Evolutionary conservation across 2,888 invertebrate genomes (phyloP).

Genomic region (Melanostoma mellinum): DNA sequence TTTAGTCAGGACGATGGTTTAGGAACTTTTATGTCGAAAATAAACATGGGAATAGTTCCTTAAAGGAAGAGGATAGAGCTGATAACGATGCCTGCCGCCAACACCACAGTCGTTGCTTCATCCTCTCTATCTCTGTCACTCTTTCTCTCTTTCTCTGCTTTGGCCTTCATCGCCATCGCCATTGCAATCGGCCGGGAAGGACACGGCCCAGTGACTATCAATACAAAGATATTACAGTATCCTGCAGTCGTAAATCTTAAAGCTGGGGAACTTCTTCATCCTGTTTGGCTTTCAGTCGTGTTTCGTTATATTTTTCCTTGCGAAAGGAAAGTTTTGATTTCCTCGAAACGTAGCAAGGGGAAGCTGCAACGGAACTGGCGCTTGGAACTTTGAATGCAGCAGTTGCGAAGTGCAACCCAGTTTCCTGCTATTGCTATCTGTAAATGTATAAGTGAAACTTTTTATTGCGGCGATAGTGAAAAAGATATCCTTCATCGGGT

Average conservation of each 20-base stretch:
- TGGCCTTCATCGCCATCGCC: background rate
- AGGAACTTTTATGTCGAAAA: slow-evolving; percentile 54
- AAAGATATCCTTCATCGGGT: slow-evolving; percentile 61
- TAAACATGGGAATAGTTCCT: slow-evolving; percentile 46
- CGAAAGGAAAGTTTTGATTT: slow-evolving; percentile 39
- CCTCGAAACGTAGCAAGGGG: slow-evolving; percentile 4
- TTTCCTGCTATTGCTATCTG: slow-evolving; percentile 30
- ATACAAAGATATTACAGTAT: slow-evolving; percentile 65
- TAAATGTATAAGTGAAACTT: slow-evolving; percentile 38
- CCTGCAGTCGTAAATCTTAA: slow-evolving; percentile 70
- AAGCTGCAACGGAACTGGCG: slow-evolving; percentile 61
- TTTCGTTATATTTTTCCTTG: slow-evolving; percentile 29
- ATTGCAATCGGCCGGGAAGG: slow-evolving; percentile 17
- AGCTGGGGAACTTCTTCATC: slow-evolving; percentile 46
- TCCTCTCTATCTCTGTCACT: background rate
- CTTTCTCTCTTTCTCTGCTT: background rate
- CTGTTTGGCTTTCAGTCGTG: slow-evolving; percentile 41
- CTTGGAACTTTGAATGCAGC: slow-evolving; percentile 44
- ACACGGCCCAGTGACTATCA: slow-evolving; percentile 62
- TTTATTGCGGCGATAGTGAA: slow-evolving; percentile 66
- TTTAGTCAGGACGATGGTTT: slow-evolving; percentile 30
- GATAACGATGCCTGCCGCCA: slow-evolving; percentile 39
- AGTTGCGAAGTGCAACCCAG: slow-evolving; percentile 52
- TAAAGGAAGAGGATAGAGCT: slow-evolving; percentile 37
- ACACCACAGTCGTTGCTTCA: background rate